phyloP scores from a whole-genome alignment of 2,888 invertebrate species.

The Oxystoma pomonae region DNA sequence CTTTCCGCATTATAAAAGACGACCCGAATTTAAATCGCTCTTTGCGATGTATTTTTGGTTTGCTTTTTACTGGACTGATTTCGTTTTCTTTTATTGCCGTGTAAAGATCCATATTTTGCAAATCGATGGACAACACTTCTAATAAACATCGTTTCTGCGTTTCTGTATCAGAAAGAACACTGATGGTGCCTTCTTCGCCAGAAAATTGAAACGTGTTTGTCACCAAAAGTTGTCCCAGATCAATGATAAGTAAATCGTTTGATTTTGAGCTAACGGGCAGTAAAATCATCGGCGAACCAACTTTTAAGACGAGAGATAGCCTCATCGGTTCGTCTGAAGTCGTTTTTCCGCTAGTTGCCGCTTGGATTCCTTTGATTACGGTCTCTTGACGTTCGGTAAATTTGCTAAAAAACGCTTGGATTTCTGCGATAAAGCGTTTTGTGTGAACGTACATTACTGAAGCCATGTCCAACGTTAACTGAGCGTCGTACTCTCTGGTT shows the following conservation, averaged over 20 bases:
- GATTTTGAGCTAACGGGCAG: slow-evolving; percentile 81
- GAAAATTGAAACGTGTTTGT: slow-evolving; percentile 71
- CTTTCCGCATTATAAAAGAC: slow-evolving; percentile 52
- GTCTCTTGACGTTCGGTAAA: slow-evolving; percentile 76
- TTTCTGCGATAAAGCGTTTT: slow-evolving; percentile 84
- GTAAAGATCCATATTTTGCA: slow-evolving; percentile 75
- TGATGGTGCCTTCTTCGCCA: slow-evolving; percentile 54
- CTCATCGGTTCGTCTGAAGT: slow-evolving; percentile 46
- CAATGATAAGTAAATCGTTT: slow-evolving; percentile 72
- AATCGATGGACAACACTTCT: slow-evolving; percentile 69
- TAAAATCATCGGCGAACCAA: slow-evolving; percentile 77
- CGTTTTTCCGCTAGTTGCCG: slow-evolving; percentile 57
- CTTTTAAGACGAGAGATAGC: slow-evolving; percentile 60
- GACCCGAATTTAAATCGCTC: slow-evolving; percentile 46
- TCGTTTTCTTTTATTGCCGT: slow-evolving; percentile 51
- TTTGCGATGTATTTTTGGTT: slow-evolving; percentile 12
- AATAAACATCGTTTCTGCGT: slow-evolving; percentile 56
- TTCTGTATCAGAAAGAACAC: slow-evolving; percentile 43
- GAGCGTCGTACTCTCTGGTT: slow-evolving; percentile 58
- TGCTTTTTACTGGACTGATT: slow-evolving; percentile 27
- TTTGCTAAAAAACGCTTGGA: slow-evolving; percentile 80
- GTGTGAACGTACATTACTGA: slow-evolving; percentile 93
- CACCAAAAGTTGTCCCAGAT: slow-evolving; percentile 73
- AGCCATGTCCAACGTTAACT: slow-evolving; percentile 76
- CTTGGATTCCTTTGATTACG: slow-evolving; percentile 65